Evolutionary conservation across 2,113 vertebrate genomes (phyloP).

Genomic region (Chascanopsetta lugubris): DNA sequence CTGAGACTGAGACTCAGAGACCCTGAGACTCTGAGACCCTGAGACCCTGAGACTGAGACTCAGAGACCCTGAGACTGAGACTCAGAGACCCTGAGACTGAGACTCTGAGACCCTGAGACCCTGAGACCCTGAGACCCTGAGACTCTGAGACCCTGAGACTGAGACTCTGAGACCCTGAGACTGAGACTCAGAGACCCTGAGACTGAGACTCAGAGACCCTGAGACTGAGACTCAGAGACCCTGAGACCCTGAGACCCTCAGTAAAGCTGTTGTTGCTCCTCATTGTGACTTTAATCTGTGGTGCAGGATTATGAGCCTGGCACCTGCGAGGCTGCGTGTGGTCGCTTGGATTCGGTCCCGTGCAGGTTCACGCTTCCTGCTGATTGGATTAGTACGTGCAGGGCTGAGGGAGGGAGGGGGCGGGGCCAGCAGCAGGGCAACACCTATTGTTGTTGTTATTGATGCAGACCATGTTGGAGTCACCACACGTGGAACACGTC

Average conservation of each 20-base stretch:
- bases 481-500: background rate
- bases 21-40: too few species aligned
- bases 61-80: too few species aligned
- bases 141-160: too few species aligned
- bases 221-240: too few species aligned
- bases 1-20: too few species aligned
- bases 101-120: too few species aligned
- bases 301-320: slow-evolving; percentile 25
- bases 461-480: background rate
- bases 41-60: too few species aligned
- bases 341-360: background rate
- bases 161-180: too few species aligned
- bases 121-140: too few species aligned
- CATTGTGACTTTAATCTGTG: slow-evolving; percentile 51
- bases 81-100: too few species aligned
- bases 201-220: too few species aligned
- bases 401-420: background rate
- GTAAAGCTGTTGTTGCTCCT: background rate
- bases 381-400: slow-evolving; percentile 42
- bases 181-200: too few species aligned
- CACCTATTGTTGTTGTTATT: background rate
- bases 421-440: slow-evolving; percentile 15
- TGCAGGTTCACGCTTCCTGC: slow-evolving; percentile 18
- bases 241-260: background rate
- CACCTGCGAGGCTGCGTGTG: background rate